These are phyloP conservation scores for Mesochorus sp. DNA, from an alignment of 2,888 invertebrate species.

Conservation along the genomic window DNA sequence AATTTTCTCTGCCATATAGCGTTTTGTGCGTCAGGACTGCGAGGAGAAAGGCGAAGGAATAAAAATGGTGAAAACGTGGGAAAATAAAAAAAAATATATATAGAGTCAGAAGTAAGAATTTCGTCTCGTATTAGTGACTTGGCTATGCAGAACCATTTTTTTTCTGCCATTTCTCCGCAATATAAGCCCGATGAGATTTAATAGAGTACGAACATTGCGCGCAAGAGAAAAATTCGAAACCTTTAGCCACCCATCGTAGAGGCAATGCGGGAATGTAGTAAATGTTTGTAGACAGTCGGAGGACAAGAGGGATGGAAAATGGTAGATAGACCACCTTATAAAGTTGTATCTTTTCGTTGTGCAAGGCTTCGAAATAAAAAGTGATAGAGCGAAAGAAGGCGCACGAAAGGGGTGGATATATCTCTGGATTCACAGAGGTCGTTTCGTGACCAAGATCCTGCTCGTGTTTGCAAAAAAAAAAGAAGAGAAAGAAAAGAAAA, in stretches of 20 bases:
- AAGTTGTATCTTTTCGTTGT: conserved; percentile 31
- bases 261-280: conserved; percentile 54
- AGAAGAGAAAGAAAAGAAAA: background rate
- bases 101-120: background rate
- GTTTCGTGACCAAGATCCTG: conserved; percentile 27
- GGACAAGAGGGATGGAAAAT: background rate
- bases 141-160: background rate
- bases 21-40: background rate
- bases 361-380: conserved; percentile 35
- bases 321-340: conserved; percentile 11
- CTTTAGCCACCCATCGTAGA: background rate
- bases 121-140: background rate
- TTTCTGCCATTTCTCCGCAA: background rate
- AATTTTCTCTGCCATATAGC: background rate
- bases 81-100: background rate
- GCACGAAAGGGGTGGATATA: background rate
- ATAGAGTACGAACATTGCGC: background rate
- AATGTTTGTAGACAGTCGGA: conserved; percentile 26
- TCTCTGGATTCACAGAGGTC: conserved; percentile 22
- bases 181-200: conserved; percentile 1
- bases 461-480: background rate
- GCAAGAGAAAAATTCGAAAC: conserved; percentile 2
- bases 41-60: background rate
- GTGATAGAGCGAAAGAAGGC: background rate
- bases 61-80: background rate